A percentile compares a stretch with the other conserved stretches of the same genome.
These are phyloP conservation scores for Muntiacus muntjak DNA, from an alignment of 2,113 vertebrate genomes.

Conservation along the genomic window DNA sequence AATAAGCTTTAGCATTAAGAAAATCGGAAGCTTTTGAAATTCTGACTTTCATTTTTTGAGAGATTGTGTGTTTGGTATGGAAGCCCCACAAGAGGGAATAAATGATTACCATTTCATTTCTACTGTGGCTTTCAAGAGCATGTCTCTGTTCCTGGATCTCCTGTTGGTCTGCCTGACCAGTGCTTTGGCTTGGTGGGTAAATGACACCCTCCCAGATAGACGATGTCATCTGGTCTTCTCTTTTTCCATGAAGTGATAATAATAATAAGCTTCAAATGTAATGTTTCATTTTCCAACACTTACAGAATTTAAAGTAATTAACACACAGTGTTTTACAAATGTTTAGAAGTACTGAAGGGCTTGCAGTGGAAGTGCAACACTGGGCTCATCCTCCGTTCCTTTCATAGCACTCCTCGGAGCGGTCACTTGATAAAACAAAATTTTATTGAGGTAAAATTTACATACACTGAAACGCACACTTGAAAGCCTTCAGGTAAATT, in stretches of 20 bases:
- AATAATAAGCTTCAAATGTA: background rate
- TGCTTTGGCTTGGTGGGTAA: background rate
- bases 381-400: background rate
- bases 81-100: conserved; percentile 16
- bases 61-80: conserved; percentile 27
- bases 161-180: background rate
- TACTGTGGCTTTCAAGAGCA: background rate
- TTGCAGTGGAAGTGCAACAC: background rate
- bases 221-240: background rate
- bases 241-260: background rate
- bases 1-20: conserved; percentile 49
- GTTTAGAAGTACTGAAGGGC: background rate
- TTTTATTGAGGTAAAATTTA: background rate
- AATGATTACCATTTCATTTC: background rate
- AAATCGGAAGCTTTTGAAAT: conserved; percentile 65
- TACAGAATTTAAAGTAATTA: conserved; percentile 23
- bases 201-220: background rate
- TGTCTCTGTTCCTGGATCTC: background rate
- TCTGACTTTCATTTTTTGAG: conserved; percentile 49
- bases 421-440: too few species aligned
- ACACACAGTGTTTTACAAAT: background rate
- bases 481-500: background rate
- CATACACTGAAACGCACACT: background rate
- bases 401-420: background rate
- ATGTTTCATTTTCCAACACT: conserved; percentile 33